Evolutionary conservation across 2,888 invertebrate species (phyloP).

Genomic region (Drosophila fungiperda): DNA sequence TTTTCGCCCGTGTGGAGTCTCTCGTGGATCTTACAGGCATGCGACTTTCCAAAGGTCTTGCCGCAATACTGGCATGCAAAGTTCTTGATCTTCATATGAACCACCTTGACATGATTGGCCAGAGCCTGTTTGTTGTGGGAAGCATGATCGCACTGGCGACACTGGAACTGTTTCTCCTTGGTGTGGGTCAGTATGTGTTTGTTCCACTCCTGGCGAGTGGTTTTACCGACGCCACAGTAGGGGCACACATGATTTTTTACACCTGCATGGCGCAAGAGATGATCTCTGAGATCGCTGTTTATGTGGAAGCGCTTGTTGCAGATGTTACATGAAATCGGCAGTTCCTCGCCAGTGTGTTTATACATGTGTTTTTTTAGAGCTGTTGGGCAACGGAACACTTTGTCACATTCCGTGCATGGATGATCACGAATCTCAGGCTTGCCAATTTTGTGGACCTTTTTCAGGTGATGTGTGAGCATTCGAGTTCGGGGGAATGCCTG

Average conservation of each 20-base stretch:
- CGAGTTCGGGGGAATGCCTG: slow-evolving; percentile 76
- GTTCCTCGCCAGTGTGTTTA: slow-evolving; percentile 82
- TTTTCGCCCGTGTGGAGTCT: slow-evolving; percentile 81
- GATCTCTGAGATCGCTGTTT: slow-evolving; percentile 82
- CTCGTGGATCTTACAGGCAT: slow-evolving; percentile 81
- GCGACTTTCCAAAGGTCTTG: slow-evolving; percentile 81
- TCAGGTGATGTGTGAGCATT: slow-evolving; percentile 78
- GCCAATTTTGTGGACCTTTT: slow-evolving; percentile 72
- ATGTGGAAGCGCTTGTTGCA: slow-evolving; percentile 83
- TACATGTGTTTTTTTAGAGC: slow-evolving; percentile 83
- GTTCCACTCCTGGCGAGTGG: slow-evolving; percentile 83
- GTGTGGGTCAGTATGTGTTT: slow-evolving; percentile 83
- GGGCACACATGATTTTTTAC: slow-evolving; percentile 84
- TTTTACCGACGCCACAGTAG: slow-evolving; percentile 83
- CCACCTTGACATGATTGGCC: slow-evolving; percentile 80
- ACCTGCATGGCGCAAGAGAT: slow-evolving; percentile 82
- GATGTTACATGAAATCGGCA: slow-evolving; percentile 82
- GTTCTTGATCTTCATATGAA: slow-evolving; percentile 82
- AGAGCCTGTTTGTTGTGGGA: slow-evolving; percentile 82
- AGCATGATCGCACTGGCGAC: slow-evolving; percentile 77
- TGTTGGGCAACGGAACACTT: slow-evolving; percentile 82
- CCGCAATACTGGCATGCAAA: slow-evolving; percentile 82
- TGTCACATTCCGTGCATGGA: slow-evolving; percentile 82
- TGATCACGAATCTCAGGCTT: slow-evolving; percentile 68
- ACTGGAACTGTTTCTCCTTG: slow-evolving; percentile 81